Conservation (phyloP, 2,888 invertebrate species). For the Dicyrtoma fusca region DNA sequence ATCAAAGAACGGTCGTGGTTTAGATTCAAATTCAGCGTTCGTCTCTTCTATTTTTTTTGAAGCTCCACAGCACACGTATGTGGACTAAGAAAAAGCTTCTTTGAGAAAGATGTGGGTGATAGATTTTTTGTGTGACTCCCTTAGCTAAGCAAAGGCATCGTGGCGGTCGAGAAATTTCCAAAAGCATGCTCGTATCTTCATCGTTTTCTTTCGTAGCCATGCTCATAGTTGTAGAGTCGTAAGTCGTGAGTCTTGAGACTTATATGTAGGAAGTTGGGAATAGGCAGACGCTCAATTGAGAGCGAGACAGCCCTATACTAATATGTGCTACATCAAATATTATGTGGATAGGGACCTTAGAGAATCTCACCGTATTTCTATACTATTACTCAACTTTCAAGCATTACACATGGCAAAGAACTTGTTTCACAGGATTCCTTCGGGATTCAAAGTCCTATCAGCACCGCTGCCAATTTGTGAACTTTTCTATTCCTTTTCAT, state of each 20-base stretch:
- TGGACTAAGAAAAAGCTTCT: not conserved
- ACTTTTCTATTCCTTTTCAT: constrained; percentile 44
- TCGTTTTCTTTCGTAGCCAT: not conserved
- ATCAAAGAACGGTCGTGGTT: too few relatives aligned
- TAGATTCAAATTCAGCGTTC: too few relatives aligned
- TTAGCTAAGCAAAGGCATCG: constrained; percentile 24
- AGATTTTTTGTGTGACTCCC: constrained; percentile 29
- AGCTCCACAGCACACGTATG: not conserved
- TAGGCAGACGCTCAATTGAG: too few relatives aligned
- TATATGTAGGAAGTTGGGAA: not conserved
- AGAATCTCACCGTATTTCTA: constrained; percentile 30
- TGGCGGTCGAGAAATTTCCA: constrained; percentile 32
- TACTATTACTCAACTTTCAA: constrained; percentile 17
- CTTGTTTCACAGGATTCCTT: constrained; percentile 57
- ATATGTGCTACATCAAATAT: not conserved
- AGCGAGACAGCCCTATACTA: constrained; percentile 4
- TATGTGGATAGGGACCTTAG: constrained; percentile 9
- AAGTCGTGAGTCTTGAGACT: constrained; percentile 8
- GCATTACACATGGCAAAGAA: constrained; percentile 40
- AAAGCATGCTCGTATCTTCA: constrained; percentile 24
- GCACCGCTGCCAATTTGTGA: constrained; percentile 56
- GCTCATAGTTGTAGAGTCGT: not conserved
- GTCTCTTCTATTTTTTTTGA: not conserved
- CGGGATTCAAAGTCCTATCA: constrained; percentile 49
- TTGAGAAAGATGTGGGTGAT: constrained; percentile 27